Evolutionary conservation across 2,888 invertebrate species (phyloP), one percentile per base, ranked within the genome.

Genomic region (Chymomyza fuscimana): DNA sequence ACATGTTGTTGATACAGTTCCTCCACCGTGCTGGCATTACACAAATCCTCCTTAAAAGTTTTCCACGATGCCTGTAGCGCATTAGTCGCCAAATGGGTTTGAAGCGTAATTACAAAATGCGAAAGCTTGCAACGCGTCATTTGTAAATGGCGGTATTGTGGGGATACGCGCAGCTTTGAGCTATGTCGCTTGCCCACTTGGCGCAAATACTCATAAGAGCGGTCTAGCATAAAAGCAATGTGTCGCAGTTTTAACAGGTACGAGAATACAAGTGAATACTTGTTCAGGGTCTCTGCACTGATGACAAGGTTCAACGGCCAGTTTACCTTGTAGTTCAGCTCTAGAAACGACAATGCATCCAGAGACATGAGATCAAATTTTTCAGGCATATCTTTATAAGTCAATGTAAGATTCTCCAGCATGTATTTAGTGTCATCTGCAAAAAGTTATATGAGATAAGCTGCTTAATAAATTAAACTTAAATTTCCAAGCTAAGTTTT

Each of bases 291-390:
- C 78, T 95, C 95, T 0, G 94, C 94, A 7, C 95, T 96, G 65
- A 97, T 90, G 65, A 97, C 93, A 54, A 96, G 94, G 91, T 96
- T 96, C 0, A 96, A 89, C 0, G 97, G 97, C 96, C 96, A 97
- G 4, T 93, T 91, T 10, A 96, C 94, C 12, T 94, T 93, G 89
- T 96, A 96, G 3, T 94, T 94, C 4, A 97, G 91, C 0, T 94
- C 94, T 1, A 97, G 91, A 78, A 94, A 94, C 54, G 94, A 94
- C 9, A 96, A 89, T 0, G 94, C 95, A 78, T 95, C 94, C 0
- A 96, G 94, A 4, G 94, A 94, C 46, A 93, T 93, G 77, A 95
- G 93, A 87, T 94, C 94, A 82, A 95, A 94, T 70, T 93, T 93
- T 16, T 94, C 92, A 0, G 95, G 95, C 19, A 94, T 91, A 71